Evolutionary conservation across 2,888 invertebrate genomes (phyloP).

Genomic region (Harpagoxenus sublaevis): DNA sequence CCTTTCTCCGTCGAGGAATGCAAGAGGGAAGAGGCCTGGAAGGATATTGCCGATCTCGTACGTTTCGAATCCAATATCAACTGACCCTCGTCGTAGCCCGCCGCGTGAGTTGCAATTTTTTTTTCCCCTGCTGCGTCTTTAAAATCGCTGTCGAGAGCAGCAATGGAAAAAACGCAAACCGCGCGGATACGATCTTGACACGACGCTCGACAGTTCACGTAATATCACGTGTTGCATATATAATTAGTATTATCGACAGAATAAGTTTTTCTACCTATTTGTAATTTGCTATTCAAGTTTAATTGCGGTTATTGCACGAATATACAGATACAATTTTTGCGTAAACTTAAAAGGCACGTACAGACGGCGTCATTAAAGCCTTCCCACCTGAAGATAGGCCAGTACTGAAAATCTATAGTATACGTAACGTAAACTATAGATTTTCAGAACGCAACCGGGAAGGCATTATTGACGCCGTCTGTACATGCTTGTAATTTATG

Average conservation of each 20-base stretch:
- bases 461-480: too few relatives aligned
- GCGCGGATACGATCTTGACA: constrained; percentile 25
- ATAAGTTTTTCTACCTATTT: not conserved
- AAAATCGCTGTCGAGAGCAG: constrained; percentile 23
- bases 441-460: too few relatives aligned
- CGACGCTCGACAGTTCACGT: not conserved
- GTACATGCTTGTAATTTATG: not conserved
- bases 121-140: constrained; percentile 5
- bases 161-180: constrained; percentile 36
- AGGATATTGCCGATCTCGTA: constrained; percentile 69
- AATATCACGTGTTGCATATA: constrained; percentile 25
- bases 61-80: constrained; percentile 74
- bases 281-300: not conserved
- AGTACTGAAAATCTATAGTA: too few relatives aligned
- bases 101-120: constrained; percentile 43
- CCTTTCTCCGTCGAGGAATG: constrained; percentile 49
- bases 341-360: not conserved
- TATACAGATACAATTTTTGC: not conserved
- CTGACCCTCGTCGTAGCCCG: constrained; percentile 38
- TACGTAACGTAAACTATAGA: too few relatives aligned
- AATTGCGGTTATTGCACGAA: not conserved
- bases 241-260: not conserved
- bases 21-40: constrained; percentile 57
- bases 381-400: too few relatives aligned
- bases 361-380: too few relatives aligned